phyloP scores from a whole-genome alignment of 2,888 invertebrate species.

The Neocrepidodera transversa region DNA sequence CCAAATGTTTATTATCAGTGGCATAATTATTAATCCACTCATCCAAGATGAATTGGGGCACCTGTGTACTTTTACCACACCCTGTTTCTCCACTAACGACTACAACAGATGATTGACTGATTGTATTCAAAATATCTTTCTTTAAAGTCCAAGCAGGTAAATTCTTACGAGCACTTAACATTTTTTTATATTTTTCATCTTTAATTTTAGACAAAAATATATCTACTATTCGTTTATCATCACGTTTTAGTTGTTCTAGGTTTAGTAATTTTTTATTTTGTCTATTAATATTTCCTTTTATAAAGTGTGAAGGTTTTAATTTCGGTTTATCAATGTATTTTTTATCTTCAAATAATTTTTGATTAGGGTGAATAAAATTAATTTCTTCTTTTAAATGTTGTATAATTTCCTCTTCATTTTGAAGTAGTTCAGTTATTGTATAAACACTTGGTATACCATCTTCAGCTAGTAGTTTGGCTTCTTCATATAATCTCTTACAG shows the following conservation, averaged over 20 bases:
- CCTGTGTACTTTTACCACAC: conserved; percentile 85
- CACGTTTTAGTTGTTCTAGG: conserved; percentile 64
- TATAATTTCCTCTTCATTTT: conserved; percentile 72
- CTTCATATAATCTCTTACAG: conserved; percentile 70
- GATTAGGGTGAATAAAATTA: conserved; percentile 68
- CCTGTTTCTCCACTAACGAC: conserved; percentile 87
- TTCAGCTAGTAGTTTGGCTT: conserved; percentile 69
- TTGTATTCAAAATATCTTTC: conserved; percentile 71
- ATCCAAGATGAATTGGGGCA: conserved; percentile 94
- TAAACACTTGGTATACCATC: conserved; percentile 78
- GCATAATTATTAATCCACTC: conserved; percentile 75
- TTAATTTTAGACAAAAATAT: conserved; percentile 68
- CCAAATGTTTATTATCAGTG: conserved; percentile 68
- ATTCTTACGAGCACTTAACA: conserved; percentile 69
- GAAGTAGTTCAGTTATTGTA: conserved; percentile 73
- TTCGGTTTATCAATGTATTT: conserved; percentile 47
- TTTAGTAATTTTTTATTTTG: conserved; percentile 63
- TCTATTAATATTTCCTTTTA: conserved; percentile 67
- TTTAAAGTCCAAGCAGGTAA: conserved; percentile 78
- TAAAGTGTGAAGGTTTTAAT: conserved; percentile 69
- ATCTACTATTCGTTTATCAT: conserved; percentile 69
- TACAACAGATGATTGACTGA: conserved; percentile 66
- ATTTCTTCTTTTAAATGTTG: conserved; percentile 68
- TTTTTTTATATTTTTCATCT: conserved; percentile 70
- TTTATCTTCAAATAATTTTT: conserved; percentile 56